Evolutionary conservation across 2,797 vertebrate genomes (phyloP), one percentile per base, ranked within the genome.

Genomic region (Ibycter americanus): DNA sequence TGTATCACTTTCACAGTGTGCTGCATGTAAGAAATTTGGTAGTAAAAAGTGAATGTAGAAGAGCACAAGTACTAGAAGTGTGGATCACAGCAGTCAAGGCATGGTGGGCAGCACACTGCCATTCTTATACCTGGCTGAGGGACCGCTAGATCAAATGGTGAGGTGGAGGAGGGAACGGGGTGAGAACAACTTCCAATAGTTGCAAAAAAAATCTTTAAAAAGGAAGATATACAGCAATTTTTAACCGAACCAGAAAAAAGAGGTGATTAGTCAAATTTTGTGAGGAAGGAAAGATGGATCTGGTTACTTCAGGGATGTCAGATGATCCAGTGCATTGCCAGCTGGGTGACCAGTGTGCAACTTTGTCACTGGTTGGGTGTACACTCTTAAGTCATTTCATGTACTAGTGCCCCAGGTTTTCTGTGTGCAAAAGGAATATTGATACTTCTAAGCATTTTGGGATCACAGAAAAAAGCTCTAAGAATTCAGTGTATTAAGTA

Each of bases 71-170:
- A 25, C 32, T 72, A 9, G 34, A 55, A 59, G 21, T 9, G 34
- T 32, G 26, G 76, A 38, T 27, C 20, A 9, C 3, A 2, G 72
- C 34, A 80, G 63, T 22, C 0, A 1, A 52, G 77, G 56, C 68
- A 51, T 0, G 1, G 46, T 72, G 46, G 54, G 61, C 40, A 42
- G 67, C 2, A 1, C 58, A 12, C 3, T 47, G 76, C 21, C 38
- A 49, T 70, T 31, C 68, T 63, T 23, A 25, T 29, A 25, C 42
- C 25, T 42, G 52, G 29, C 52, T 76, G 51, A 46, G 38, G 23
- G 46, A 46, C 44, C 3, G 3, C 44, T 58, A n/a, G 8, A 26
- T 52, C 61, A 29, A 27, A 17, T 15, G 17, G 21, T 31, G 52
- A 36, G 18, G 7, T n/a, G n/a, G 7, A 74, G 14, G 16, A 42